Evolutionary conservation across 2,113 vertebrate genomes (phyloP), one percentile per base, ranked within the genome.

Genomic region (Tenrec ecaudatus): DNA sequence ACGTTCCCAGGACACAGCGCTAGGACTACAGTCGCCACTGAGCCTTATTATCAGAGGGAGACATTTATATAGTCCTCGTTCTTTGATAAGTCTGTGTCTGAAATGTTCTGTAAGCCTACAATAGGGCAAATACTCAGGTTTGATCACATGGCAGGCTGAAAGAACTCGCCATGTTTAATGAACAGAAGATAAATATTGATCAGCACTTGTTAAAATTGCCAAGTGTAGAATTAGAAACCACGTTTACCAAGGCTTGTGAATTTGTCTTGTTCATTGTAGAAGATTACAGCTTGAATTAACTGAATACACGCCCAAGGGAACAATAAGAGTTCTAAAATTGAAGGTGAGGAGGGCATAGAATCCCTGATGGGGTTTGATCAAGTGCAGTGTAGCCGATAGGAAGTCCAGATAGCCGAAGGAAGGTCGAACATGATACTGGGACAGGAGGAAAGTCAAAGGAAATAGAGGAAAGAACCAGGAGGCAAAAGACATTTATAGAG

Each of bases 181-280:
- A 96, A 83, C 80, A 57, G 80, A 96, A 92, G 92, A 94, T 73
- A 97, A 97, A 97, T 89, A 96, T 58, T 85, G 93, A 93, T 93
- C 79, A 31, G 73, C 62, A 80, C 83, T 93, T 96, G 90, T 64
- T 91, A 86, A 94, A 96, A 84, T 27, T 38, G 23, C 86, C 57
- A 6, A 62, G 2, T 78, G 9, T 73, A 71, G 53, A 81, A 40
- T 71, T 83, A 91, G 89, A 86, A 88, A 17, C 27, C n/a, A 38
- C 88, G 57, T 88, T 94, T 77, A 29, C 23, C 20, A 17, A 90
- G 58, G 86, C 79, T 81, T 31, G 69, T 94, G 33, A 22, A 79
- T 22, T 88, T 76, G 33, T 84, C 25, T 73, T 66, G 17, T 17
- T 62, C n/a, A 29, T 16, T 86, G 62, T 90, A 89, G 92, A 83